Evolutionary conservation across 64 coral and sea anemone genomes (phyloP).

Genomic region (Anthopleura sola): DNA sequence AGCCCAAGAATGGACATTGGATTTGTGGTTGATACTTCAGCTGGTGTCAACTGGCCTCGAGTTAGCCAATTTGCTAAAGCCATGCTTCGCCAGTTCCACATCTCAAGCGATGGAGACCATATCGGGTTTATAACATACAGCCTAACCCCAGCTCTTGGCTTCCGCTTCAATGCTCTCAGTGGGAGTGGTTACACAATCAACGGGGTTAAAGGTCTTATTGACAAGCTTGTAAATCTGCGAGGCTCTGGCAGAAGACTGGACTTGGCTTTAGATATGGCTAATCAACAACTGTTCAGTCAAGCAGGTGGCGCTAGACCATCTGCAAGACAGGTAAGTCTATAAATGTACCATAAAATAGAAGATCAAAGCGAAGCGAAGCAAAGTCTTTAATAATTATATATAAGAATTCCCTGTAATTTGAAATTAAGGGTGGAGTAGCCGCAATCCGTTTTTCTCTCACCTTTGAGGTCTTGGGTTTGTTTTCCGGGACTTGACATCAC

Average conservation of each 20-base stretch:
- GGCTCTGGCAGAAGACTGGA: constrained; percentile 42
- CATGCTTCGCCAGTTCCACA: constrained; percentile 37
- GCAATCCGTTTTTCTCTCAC: too few relatives aligned
- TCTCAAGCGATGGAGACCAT: constrained; percentile 44
- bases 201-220: constrained; percentile 29
- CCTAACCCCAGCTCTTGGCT: constrained; percentile 32
- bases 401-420: too few relatives aligned
- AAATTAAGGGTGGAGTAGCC: too few relatives aligned
- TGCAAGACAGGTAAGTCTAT: constrained; percentile 51
- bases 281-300: constrained; percentile 41
- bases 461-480: too few relatives aligned
- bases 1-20: constrained; percentile 60
- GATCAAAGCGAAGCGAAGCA: neutral
- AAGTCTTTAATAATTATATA: neutral
- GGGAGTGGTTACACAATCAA: constrained; percentile 17
- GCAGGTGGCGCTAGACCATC: constrained; percentile 38
- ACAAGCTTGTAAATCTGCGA: constrained; percentile 13
- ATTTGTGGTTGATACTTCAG: constrained; percentile 70
- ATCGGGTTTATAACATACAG: constrained; percentile 68
- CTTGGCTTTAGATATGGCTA: constrained; percentile 45
- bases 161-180: constrained; percentile 48
- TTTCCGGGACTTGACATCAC: too few relatives aligned
- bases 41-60: constrained; percentile 38
- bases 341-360: too few relatives aligned
- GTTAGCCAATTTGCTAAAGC: constrained; percentile 42